Conservation (phyloP, 2,113 vertebrate genomes). For the Mus spicilegus region DNA sequence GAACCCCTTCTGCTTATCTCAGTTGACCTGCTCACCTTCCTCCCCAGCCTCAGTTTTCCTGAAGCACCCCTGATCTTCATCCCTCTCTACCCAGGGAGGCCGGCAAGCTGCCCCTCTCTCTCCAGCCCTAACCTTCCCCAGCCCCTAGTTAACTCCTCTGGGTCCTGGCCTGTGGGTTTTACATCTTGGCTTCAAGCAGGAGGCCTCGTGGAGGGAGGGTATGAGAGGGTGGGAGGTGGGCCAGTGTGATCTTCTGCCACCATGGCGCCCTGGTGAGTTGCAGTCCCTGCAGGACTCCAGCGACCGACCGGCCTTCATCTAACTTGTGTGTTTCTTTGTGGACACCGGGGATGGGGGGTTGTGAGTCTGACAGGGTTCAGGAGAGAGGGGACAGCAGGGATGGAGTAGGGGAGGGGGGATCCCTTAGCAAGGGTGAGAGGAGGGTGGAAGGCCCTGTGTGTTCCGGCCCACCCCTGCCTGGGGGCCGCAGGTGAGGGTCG, state of each 20-base stretch:
- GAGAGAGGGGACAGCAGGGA: neutral
- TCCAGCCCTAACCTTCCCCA: neutral
- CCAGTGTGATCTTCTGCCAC: neutral
- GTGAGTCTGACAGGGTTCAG: slow-evolving; percentile 16
- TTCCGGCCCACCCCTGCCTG: neutral
- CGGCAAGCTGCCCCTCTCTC: slow-evolving; percentile 18
- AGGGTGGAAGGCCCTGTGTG: slow-evolving; percentile 29
- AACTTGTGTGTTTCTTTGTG: slow-evolving; percentile 81
- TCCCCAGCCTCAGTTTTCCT: neutral
- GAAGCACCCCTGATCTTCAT: neutral
- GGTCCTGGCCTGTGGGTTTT: neutral
- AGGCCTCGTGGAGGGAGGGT: slow-evolving; percentile 16
- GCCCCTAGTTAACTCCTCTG: neutral
- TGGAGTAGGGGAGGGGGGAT: neutral
- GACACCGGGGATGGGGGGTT: slow-evolving; percentile 45
- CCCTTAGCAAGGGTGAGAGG: neutral
- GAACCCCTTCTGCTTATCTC: neutral
- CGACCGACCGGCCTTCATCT: slow-evolving; percentile 77
- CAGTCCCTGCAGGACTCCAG: slow-evolving; percentile 64
- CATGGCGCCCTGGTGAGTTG: slow-evolving; percentile 62
- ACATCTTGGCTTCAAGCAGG: neutral
- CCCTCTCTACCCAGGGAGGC: slow-evolving; percentile 43
- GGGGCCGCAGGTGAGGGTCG: neutral
- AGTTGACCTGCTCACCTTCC: neutral
- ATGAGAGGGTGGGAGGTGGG: neutral